Percentiles rank a stretch among this genome's conserved stretches.
Evolutionary conservation across 2,797 vertebrate species (phyloP).

Genomic region (Champsocephalus esox): DNA sequence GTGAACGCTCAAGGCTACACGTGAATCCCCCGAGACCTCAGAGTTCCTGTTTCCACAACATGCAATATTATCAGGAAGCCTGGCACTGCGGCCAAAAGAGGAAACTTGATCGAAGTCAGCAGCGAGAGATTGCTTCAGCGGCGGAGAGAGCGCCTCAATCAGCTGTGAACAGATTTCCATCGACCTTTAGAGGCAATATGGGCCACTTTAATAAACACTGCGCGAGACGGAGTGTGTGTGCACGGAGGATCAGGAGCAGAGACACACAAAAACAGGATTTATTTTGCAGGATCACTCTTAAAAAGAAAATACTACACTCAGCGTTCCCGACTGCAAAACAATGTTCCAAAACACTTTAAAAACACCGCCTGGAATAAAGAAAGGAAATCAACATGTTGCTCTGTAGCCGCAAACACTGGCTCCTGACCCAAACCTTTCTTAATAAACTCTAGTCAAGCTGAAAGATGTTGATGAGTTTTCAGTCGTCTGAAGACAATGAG

Average conservation of each 20-base stretch:
- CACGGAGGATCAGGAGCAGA: constrained; percentile 1
- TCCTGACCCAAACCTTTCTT: constrained; percentile 10
- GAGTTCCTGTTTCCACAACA: constrained; percentile 80
- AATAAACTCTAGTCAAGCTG: neutral
- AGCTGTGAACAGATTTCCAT: constrained; percentile 29
- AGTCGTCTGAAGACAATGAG: neutral
- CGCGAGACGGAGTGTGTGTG: neutral
- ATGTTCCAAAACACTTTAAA: constrained; percentile 47
- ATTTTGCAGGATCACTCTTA: constrained; percentile 12
- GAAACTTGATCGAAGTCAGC: constrained; percentile 71
- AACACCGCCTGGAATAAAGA: constrained; percentile 31
- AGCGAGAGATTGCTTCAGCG: constrained; percentile 34
- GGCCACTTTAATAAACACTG: constrained; percentile 30
- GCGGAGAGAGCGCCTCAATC: constrained; percentile 38
- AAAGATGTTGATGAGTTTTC: neutral
- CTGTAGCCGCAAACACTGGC: constrained; percentile 30
- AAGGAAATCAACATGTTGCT: constrained; percentile 40
- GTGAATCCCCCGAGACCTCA: constrained; percentile 63
- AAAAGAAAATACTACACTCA: constrained; percentile 4
- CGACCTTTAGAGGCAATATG: constrained; percentile 35
- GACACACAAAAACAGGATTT: constrained; percentile 1
- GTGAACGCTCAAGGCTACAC: constrained; percentile 72
- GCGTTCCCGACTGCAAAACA: constrained; percentile 25
- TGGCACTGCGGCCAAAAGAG: constrained; percentile 66
- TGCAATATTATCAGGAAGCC: constrained; percentile 75